These are phyloP conservation scores for Zaprionus gabonicus DNA, from an alignment of 1,140 invertebrate species.

Conservation along the genomic window DNA sequence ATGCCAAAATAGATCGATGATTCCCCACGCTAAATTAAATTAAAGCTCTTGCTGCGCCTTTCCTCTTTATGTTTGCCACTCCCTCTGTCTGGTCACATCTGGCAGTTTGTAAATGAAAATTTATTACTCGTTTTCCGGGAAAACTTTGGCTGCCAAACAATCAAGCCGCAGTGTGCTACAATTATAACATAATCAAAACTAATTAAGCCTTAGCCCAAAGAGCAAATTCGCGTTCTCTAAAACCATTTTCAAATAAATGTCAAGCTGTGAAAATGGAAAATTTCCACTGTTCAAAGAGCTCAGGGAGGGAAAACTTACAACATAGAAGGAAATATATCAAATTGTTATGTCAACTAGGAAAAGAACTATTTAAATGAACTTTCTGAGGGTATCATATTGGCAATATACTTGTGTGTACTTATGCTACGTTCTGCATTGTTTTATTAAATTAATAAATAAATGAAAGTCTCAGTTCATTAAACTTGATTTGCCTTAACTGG, in stretches of 20 bases:
- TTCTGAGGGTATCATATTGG: too few relatives aligned
- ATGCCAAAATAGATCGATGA: background rate
- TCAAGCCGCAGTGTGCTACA: conserved; percentile 18
- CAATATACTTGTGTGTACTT: too few relatives aligned
- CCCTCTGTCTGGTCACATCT: background rate
- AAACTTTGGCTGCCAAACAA: conserved; percentile 19
- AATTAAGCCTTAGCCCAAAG: conserved; percentile 34
- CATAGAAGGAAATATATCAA: background rate
- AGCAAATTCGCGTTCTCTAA: background rate
- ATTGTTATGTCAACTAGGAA: background rate
- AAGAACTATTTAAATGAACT: background rate
- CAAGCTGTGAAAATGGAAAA: conserved; percentile 27
- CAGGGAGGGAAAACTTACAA: background rate
- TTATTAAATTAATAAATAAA: too few relatives aligned
- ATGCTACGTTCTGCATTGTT: too few relatives aligned
- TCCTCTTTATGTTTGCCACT: background rate
- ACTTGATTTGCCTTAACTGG: too few relatives aligned
- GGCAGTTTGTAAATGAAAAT: conserved; percentile 56
- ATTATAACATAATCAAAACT: conserved; percentile 43
- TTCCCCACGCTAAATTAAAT: conserved; percentile 34
- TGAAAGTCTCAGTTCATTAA: too few relatives aligned
- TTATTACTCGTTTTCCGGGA: conserved; percentile 52
- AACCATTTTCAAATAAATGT: conserved; percentile 50
- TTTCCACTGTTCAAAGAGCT: background rate
- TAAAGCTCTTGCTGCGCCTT: conserved; percentile 13